phyloP scores from a whole-genome alignment of 2,888 invertebrate species.

The Dyspetes luteomarginatus region DNA sequence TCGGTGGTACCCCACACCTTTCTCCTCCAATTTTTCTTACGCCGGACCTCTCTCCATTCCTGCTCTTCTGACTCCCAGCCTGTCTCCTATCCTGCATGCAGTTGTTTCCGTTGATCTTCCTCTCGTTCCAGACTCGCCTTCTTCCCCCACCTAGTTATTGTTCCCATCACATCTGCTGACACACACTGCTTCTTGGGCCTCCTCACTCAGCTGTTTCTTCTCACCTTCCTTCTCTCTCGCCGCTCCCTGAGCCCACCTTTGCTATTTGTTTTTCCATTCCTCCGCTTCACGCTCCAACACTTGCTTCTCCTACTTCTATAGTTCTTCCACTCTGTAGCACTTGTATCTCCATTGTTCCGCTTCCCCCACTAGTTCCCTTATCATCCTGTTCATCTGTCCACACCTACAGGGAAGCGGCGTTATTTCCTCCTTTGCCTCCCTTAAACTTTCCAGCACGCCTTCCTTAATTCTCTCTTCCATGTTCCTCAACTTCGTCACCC shows the following conservation, averaged over 20 bases:
- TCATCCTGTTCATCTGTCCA: constrained; percentile 19
- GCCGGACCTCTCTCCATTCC: too few relatives aligned
- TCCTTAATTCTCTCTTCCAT: constrained; percentile 18
- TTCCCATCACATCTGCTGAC: neutral
- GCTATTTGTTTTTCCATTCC: neutral
- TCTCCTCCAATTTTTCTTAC: neutral
- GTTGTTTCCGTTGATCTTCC: too few relatives aligned
- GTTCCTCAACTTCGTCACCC: neutral
- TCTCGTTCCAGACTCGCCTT: neutral
- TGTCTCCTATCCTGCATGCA: too few relatives aligned
- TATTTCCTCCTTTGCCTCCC: neutral
- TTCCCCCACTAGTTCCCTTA: constrained; percentile 17
- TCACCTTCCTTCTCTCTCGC: neutral
- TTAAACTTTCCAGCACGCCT: neutral
- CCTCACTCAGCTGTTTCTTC: neutral
- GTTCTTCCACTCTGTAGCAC: neutral
- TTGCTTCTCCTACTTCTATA: constrained; percentile 12
- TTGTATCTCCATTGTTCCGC: constrained; percentile 7
- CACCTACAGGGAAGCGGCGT: constrained; percentile 22
- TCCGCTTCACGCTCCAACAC: neutral
- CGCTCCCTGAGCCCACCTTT: neutral
- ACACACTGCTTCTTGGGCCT: neutral
- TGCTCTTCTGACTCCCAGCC: too few relatives aligned
- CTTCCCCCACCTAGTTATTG: constrained; percentile 2
- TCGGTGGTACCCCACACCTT: neutral